Evolutionary conservation across 1,140 invertebrate species (phyloP).

Genomic region (Trialeurodes vaporariorum): DNA sequence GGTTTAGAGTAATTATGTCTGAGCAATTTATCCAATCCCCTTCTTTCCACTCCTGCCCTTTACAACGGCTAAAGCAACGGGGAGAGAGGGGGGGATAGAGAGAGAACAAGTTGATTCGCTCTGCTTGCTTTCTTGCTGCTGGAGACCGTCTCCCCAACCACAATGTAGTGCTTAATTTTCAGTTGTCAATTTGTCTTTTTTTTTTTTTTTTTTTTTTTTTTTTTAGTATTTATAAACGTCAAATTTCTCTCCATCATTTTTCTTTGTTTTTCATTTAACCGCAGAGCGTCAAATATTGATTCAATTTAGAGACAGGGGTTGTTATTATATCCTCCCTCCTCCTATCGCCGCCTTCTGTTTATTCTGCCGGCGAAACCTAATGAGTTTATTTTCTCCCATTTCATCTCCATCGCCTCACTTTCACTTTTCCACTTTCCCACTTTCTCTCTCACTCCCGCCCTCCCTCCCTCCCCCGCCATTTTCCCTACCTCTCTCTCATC

Average conservation of each 20-base stretch:
- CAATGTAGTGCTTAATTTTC: not conserved
- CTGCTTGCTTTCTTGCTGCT: too few species aligned
- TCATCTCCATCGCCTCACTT: not conserved
- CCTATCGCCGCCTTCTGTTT: not conserved
- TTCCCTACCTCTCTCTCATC: not conserved
- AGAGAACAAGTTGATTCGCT: too few species aligned
- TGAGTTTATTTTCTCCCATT: not conserved
- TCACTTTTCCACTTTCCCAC: not conserved
- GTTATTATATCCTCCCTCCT: not conserved
- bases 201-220: too few species aligned
- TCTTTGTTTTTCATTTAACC: slow-evolving; percentile 1
- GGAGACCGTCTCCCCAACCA: too few species aligned
- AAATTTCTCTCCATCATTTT: not conserved
- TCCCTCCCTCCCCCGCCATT: not conserved
- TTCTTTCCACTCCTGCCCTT: too few species aligned
- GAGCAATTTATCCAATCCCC: too few species aligned
- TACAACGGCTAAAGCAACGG: too few species aligned
- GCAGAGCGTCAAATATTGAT: not conserved
- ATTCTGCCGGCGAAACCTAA: not conserved
- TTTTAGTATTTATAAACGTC: not conserved
- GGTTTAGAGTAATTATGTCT: too few species aligned
- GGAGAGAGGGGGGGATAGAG: too few species aligned
- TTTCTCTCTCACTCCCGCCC: not conserved
- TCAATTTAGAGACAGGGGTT: not conserved
- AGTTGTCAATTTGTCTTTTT: not conserved